A percentile compares a stretch with the other conserved stretches of the same genome.
These are phyloP conservation scores for Nibea coibor DNA, from an alignment of 2,113 vertebrate genomes.

Conservation along the genomic window DNA sequence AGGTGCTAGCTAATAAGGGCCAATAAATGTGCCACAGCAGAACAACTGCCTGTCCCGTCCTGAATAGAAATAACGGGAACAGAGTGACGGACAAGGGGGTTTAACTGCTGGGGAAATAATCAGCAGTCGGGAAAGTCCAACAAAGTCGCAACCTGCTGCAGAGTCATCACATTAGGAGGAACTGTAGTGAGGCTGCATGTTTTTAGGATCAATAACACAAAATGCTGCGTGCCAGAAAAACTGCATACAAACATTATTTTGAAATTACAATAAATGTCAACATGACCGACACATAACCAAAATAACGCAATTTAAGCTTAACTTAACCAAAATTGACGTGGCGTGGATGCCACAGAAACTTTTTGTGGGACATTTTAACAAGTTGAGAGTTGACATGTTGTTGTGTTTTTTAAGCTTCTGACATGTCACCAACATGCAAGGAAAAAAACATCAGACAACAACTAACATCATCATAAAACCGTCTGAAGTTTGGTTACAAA, in stretches of 20 bases:
- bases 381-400: too few relatives aligned
- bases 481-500: neutral
- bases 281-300: neutral
- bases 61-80: constrained; percentile 39
- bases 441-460: neutral
- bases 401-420: too few relatives aligned
- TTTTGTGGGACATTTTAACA: neutral
- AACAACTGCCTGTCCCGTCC: constrained; percentile 68
- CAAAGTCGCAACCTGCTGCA: constrained; percentile 58
- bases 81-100: constrained; percentile 34
- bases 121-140: constrained; percentile 52
- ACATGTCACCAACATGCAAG: neutral
- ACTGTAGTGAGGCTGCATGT: neutral
- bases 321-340: too few relatives aligned
- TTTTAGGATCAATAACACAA: neutral
- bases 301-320: neutral
- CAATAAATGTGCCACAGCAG: constrained; percentile 64
- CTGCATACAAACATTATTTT: neutral
- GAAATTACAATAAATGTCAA: neutral
- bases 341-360: neutral
- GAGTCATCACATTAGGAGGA: constrained; percentile 45
- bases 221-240: neutral
- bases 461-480: constrained; percentile 8
- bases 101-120: constrained; percentile 60
- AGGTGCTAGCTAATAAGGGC: constrained; percentile 74